Conservation (phyloP, 1,140 invertebrate species). For the Drosophila sechellia region DNA sequence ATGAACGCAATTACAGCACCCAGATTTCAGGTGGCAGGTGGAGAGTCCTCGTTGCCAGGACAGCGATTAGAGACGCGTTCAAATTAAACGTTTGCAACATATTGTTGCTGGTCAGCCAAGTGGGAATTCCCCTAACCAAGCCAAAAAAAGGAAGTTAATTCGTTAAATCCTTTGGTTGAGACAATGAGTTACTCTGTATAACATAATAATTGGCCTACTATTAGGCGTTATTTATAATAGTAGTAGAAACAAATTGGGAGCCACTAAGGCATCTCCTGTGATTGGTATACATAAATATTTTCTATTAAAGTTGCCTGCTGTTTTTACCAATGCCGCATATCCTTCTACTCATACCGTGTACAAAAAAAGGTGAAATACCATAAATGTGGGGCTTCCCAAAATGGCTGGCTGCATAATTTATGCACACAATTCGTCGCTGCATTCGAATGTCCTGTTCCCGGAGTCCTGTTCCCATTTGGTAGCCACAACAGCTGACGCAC, state of each 20-base stretch:
- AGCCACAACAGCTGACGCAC: constrained; percentile 65
- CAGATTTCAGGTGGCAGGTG: constrained; percentile 22
- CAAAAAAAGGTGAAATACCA: neutral
- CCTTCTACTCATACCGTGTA: neutral
- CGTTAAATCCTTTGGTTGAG: neutral
- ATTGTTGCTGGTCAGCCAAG: constrained; percentile 61
- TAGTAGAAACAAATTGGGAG: neutral
- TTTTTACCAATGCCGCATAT: neutral
- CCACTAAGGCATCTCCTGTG: no score
- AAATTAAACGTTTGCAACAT: constrained; percentile 82
- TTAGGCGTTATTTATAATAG: neutral
- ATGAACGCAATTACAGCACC: constrained; percentile 77
- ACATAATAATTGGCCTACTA: neutral
- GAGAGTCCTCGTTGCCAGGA: constrained; percentile 62
- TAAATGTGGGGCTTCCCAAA: constrained; percentile 60
- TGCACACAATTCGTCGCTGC: constrained; percentile 76
- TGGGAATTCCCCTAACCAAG: constrained; percentile 14
- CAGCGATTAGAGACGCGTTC: constrained; percentile 75
- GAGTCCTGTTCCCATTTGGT: constrained; percentile 26
- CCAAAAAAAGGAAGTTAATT: constrained; percentile 13
- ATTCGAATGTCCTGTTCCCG: constrained; percentile 52
- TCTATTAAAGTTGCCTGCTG: no score
- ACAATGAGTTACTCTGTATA: neutral
- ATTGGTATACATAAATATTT: no score
- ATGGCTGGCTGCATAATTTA: constrained; percentile 79